A percentile compares a stretch with the other conserved stretches of the same genome.
Evolutionary conservation across 2,888 invertebrate species (phyloP).

Genomic region (Cataglyphis rosenhaueri): DNA sequence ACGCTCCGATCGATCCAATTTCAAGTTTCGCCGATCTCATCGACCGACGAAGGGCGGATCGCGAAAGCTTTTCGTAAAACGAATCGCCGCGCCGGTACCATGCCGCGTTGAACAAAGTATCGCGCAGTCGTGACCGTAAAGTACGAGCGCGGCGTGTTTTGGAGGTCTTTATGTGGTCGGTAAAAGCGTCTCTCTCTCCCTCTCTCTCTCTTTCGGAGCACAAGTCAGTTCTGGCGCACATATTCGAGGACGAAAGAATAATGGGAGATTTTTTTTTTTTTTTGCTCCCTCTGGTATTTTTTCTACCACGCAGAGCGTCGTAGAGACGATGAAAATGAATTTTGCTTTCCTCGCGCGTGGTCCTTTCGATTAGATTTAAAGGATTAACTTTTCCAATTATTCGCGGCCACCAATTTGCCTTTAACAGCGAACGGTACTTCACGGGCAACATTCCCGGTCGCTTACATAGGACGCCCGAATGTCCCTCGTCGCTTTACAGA

Average conservation of each 20-base stretch:
- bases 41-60: conserved; percentile 26
- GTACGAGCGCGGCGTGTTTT: conserved; percentile 57
- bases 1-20: conserved; percentile 62
- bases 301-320: conserved; percentile 34
- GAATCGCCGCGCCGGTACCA: conserved; percentile 54
- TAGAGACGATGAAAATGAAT: conserved; percentile 55
- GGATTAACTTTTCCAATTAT: conserved; percentile 52
- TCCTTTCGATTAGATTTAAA: conserved; percentile 42
- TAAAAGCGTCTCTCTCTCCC: conserved; percentile 48
- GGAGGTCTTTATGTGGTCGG: conserved; percentile 63
- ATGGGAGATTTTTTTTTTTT: conserved; percentile 25
- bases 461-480: conserved; percentile 33
- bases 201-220: not conserved
- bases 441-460: conserved; percentile 2
- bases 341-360: conserved; percentile 1
- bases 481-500: conserved; percentile 52
- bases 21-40: conserved; percentile 52
- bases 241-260: conserved; percentile 57
- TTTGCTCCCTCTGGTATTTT: conserved; percentile 59
- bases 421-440: conserved; percentile 42
- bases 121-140: conserved; percentile 65
- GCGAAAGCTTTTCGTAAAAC: conserved; percentile 55
- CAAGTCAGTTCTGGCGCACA: conserved; percentile 44
- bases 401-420: conserved; percentile 47
- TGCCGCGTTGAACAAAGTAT: conserved; percentile 62